Evolutionary conservation across 2,113 vertebrate genomes (phyloP).

Genomic region (Trogon surrucura): DNA sequence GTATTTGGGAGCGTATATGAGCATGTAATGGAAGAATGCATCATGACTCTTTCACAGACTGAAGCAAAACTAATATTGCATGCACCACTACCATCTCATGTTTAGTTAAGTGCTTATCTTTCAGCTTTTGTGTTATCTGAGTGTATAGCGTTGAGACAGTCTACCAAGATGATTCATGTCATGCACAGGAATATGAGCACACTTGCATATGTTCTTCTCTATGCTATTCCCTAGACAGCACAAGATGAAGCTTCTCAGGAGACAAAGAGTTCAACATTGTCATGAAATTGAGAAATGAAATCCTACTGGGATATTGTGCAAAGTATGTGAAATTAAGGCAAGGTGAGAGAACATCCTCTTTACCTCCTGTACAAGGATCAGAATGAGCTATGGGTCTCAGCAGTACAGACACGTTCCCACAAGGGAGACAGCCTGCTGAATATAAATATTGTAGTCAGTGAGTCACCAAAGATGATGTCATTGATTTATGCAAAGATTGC

Average conservation of each 20-base stretch:
- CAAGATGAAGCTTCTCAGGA: conserved; percentile 48
- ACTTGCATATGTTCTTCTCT: not conserved
- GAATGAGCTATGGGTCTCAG: conserved; percentile 7
- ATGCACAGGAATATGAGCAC: not conserved
- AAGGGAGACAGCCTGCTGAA: not conserved
- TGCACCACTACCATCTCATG: not conserved
- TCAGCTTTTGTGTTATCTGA: not conserved
- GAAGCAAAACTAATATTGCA: not conserved
- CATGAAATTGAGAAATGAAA: conserved; percentile 54
- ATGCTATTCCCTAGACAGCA: not conserved
- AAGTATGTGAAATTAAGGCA: conserved; percentile 71
- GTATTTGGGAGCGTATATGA: not conserved
- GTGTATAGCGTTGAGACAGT: not conserved
- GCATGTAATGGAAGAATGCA: not conserved
- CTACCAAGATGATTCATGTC: not conserved
- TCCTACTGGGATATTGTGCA: conserved; percentile 73
- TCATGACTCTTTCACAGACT: not conserved
- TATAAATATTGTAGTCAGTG: conserved; percentile 9
- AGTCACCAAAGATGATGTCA: not conserved
- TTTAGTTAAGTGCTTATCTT: conserved; percentile 14
- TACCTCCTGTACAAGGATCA: not conserved
- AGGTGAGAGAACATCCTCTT: conserved; percentile 65
- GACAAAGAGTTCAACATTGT: conserved; percentile 57
- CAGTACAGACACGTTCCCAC: conserved; percentile 20
- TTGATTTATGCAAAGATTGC: conserved; percentile 38